Evolutionary conservation across 2,797 vertebrate genomes (phyloP), one percentile per base, ranked within the genome.

Genomic region (Myotis findleyi): DNA sequence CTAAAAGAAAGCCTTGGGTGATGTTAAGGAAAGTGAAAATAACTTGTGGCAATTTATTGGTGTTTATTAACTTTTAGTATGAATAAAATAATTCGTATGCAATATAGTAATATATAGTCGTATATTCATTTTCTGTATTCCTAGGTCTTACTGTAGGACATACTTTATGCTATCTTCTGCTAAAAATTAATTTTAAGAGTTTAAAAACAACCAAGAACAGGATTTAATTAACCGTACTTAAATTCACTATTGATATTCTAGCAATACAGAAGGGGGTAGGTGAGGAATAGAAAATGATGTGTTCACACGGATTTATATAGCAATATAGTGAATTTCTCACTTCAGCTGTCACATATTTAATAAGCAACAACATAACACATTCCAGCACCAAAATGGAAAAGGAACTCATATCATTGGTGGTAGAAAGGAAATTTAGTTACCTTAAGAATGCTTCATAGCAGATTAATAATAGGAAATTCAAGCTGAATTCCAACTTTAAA

Each of bases 231-330:
- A 55, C 47, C 51, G 76, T 44, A 84, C 81, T 93, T 92, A 94
- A 51, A 95, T 80, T 93, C 33, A 79, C 64, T 94, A 38, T 69
- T 95, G 85, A 81, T 95, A 92, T 76, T 76, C 87, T 87, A 72
- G 82, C 77, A 64, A 76, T 81, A 86, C 49, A 89, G 92, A 92
- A 66, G 18, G 9, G 30, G 33, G n/a, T 82, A 21, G 77, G 44
- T 59, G 51, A 87, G 38, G 92, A 97, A 94, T 0, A 5, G 86
- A 91, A 92, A 87, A 64, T 68, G 87, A 90, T 0, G 1, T 85
- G 88, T 93, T 96, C 80, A 95, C 76, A 93, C 13, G 30, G 95
- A 84, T 95, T 98, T 86, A 97, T 97, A 71, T 79, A 96, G 88
- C 69, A 95, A 83, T 9, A 21, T 7, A 97, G 94, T 64, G 79